phyloP scores from a whole-genome alignment of 1,140 invertebrate species.

The Ceratina japonica region DNA sequence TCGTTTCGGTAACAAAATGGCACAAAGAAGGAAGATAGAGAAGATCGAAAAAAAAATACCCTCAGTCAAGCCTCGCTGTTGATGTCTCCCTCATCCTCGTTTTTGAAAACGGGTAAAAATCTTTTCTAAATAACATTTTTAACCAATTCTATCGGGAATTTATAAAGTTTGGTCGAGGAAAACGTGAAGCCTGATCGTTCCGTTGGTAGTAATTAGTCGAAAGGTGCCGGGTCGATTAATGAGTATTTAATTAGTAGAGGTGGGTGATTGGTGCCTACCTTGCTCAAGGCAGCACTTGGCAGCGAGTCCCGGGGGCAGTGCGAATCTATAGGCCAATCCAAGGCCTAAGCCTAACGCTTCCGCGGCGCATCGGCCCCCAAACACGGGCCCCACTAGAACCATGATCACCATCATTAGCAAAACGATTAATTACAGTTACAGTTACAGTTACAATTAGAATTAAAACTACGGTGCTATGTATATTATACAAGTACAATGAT shows the following conservation, averaged over 20 bases:
- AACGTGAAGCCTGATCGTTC: too few relatives aligned
- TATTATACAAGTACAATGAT: too few relatives aligned
- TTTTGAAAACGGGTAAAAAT: too few relatives aligned
- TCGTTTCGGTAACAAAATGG: conserved; percentile 15
- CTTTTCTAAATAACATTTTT: too few relatives aligned
- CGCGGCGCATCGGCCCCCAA: conserved; percentile 80
- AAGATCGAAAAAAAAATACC: conserved; percentile 20
- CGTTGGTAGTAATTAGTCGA: too few relatives aligned
- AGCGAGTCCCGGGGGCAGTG: conserved; percentile 80
- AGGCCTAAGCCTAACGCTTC: conserved; percentile 80
- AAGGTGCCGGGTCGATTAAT: neutral
- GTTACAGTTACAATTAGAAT: too few relatives aligned
- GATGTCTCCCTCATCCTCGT: conserved; percentile 11
- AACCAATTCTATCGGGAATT: too few relatives aligned
- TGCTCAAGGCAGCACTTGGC: conserved; percentile 80
- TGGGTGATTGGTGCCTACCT: conserved; percentile 78
- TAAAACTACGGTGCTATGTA: too few relatives aligned
- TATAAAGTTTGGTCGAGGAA: too few relatives aligned
- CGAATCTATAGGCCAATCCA: conserved; percentile 80
- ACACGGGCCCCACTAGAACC: conserved; percentile 80
- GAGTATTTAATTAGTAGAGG: conserved; percentile 68
- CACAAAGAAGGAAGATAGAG: conserved; percentile 22
- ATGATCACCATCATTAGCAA: conserved; percentile 63
- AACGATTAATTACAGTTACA: neutral
- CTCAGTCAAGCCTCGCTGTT: neutral